These are phyloP conservation scores for Lasioglossum zephyrum DNA, from an alignment of 2,888 invertebrate genomes.

Conservation along the genomic window DNA sequence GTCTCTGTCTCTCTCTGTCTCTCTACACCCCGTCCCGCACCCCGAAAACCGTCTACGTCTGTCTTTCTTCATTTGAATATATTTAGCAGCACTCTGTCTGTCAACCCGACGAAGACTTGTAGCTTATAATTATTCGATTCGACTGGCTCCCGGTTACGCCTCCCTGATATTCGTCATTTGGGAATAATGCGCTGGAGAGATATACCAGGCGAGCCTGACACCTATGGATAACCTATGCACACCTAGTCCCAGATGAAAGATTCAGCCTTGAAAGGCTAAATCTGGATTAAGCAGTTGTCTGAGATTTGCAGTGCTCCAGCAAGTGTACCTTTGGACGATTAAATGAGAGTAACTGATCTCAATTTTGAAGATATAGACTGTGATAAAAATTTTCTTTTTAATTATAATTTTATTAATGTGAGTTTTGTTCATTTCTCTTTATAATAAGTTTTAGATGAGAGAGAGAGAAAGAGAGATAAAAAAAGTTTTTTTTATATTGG, in stretches of 20 bases:
- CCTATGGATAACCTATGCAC: background rate
- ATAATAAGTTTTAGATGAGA: background rate
- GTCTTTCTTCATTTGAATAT: background rate
- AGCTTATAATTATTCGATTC: slow-evolving; percentile 15
- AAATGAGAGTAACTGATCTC: background rate
- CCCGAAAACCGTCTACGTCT: background rate
- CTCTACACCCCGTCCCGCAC: background rate
- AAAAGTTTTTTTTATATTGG: too few relatives aligned
- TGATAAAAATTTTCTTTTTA: background rate
- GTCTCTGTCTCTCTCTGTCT: background rate
- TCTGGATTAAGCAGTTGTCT: background rate
- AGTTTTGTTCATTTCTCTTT: too few relatives aligned
- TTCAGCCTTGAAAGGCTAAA: background rate
- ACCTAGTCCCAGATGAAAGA: slow-evolving; percentile 10
- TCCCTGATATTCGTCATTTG: background rate
- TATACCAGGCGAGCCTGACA: background rate
- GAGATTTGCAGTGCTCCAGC: background rate
- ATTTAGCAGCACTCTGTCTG: slow-evolving; percentile 14
- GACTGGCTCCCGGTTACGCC: background rate
- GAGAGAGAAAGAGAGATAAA: background rate
- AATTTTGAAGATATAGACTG: background rate
- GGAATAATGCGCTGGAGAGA: background rate
- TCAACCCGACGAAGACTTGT: background rate
- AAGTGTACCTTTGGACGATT: background rate
- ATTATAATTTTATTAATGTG: background rate